Evolutionary conservation across 2,888 invertebrate species (phyloP).

Genomic region (Calameuta pallipes): DNA sequence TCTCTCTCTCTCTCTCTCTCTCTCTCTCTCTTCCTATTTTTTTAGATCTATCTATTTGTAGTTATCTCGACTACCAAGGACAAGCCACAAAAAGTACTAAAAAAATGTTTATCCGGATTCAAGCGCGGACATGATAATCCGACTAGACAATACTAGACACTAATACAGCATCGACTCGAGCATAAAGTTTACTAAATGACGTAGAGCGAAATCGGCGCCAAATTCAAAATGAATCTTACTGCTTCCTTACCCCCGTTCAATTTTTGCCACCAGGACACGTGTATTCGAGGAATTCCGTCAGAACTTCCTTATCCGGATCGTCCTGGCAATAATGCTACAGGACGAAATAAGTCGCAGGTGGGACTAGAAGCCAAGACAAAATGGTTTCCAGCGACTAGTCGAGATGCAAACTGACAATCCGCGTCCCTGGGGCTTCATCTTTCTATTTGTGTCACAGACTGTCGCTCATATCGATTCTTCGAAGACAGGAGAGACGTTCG

Average conservation of each 20-base stretch:
- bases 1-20: not conserved
- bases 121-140: too few species aligned
- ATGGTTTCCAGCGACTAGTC: slow-evolving; percentile 25
- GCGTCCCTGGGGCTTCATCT: slow-evolving; percentile 24
- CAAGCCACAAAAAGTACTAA: not conserved
- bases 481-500: slow-evolving; percentile 21
- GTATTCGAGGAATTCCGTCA: not conserved
- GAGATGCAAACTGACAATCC: slow-evolving; percentile 26
- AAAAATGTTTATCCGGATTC: too few species aligned
- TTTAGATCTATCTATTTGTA: not conserved
- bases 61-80: not conserved
- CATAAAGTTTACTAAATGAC: not conserved
- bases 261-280: not conserved
- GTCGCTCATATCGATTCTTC: slow-evolving; percentile 28
- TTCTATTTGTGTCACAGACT: slow-evolving; percentile 29
- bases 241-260: not conserved
- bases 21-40: not conserved
- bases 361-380: slow-evolving; percentile 8
- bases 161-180: too few species aligned
- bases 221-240: not conserved
- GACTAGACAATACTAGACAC: too few species aligned
- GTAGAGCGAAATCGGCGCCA: not conserved
- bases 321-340: not conserved
- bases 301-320: not conserved
- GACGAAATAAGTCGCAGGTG: slow-evolving; percentile 20